Base-by-base conservation (phyloP, 1,140 invertebrate species). In the Ceratoteleas bidentatus region DNA sequence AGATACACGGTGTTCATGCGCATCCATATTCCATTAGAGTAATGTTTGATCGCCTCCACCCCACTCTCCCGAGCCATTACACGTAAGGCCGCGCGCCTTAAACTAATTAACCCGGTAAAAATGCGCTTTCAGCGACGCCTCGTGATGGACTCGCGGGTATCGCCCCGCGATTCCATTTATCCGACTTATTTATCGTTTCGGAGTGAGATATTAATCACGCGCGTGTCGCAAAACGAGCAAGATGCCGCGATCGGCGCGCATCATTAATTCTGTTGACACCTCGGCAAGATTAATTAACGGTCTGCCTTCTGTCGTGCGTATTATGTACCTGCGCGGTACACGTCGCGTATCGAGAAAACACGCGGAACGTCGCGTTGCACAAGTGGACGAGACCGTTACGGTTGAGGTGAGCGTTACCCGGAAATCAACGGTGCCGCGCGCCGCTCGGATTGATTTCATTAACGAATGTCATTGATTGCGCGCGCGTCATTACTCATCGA, bases 241-340 rank as follows among this genome's bases (percentile, higher is more conserved):
- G 47, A 76, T 38, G 40, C 45, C n/a, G n/a, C 40, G 36, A 70
- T 78, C 64, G 24, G 14, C 45, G n/a, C 43, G 52, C 38, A 36
- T 79, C 81, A 83, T 83, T 76, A 83, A 79, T 83, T 72, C 61
- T 68, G 70, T 83, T 83, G 81, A 83, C 81, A 79, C 81, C 66
- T 75, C 56, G 60, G 52, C 16, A 57, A 70, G 75, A 83, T 79
- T 83, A 83, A 83, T 83, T 79, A 79, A 79, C 70, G 60, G 72
- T 76, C n/a, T 57, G 56, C 68, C 70, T 57, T 57, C 72, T 72
- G 65, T 60, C 65, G 45, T 70, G 38, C 43, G 58, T 66, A 73
- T 68, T 69, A 60, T 60, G 76, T 61, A 66, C 49, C 40, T 50
- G 49, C 38, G 38, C 16, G n/a, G 38, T 66, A 34, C 50, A 13